Evolutionary conservation across 37 sponge, comb jelly and placozoan species (phyloP), one percentile per base, ranked within the genome.

Genomic region (Oopsacas minuta): DNA sequence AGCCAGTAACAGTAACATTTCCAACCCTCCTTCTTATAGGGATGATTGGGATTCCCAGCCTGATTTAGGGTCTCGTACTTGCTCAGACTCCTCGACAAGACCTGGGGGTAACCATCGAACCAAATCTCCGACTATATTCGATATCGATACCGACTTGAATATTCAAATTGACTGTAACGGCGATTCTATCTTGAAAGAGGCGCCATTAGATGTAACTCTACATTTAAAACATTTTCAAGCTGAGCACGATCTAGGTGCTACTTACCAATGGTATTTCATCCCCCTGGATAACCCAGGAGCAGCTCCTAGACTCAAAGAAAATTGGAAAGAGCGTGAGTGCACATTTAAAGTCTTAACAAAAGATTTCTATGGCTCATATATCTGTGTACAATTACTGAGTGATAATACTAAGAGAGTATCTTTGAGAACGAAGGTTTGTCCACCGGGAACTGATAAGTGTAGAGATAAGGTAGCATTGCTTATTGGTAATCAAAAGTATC

Each of bases 401-500:
- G 30, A 61, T 12, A 25, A 10, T 34, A 61, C 75, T 12, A 51
- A 46, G 85, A 39, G n/a, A 32, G 22, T 61, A 10, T 36, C 39
- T 69, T 28, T 36, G 23, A 5, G 85, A 10, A 36, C 49, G 7
- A 51, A 82, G 83, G 39, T 53, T 32, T 53, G 52, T 84, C 37
- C 52, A 8, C 39, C 85, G 23, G 37, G 35, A 1, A 1, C 82
- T 34, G 85, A 85, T 36, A 84, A 82, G 0, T 95, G 95, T 82
- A 87, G 87, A 52, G 96, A 93, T 69, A 95, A 96, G 85, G 92
- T 97, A 39, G 99, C 99, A 25, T 90, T 97, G 36, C 85, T 97
- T 37, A 93, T 97, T 38, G 99, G 99, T 53, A 97, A 97, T 86
- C 93, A 89, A 83, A 39, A 89, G 37, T 97, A 97, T 84, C 82